Base-by-base conservation (phyloP, 2,888 invertebrate species). In the Apamea anceps region DNA sequence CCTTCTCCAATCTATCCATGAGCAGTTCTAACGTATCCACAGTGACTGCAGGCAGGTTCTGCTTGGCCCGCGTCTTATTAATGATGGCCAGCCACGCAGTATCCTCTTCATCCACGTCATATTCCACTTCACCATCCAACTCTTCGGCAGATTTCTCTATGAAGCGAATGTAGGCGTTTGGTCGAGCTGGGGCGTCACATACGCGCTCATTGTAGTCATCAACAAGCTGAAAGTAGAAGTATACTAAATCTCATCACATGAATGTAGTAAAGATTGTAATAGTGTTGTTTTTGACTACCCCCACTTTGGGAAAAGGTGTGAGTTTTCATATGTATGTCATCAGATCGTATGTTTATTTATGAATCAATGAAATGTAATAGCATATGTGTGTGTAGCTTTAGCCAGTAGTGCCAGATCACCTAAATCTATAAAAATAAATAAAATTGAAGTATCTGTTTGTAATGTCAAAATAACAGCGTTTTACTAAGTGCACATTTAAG, bases 41-140 rank as follows among this genome's bases (percentile, higher is more conserved):
- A 65, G 98, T 98, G n/a, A 99, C 98, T 0, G 98, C 97, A 6
- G 98, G 97, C 57, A 99, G 93, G 2, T 98, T 98, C 75, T 98
- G 97, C 66, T 98, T 97, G 76, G 97, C 97, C 72, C 99, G 97
- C 88, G 98, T 97, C 89, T 99, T 98, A 94, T 99, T 99, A 87
- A 99, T 98, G 77, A 99, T 97, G 60, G 98, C 97, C 82, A 99
- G 95, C 99, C 99, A 99, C 0, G 99, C 99, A 25, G 98, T 98
- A 92, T 99, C 99, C 96, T 99, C 99, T 94, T 99, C 99, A 94
- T 99, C 99, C 89, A 99, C 98, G 96, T 99, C 99, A 97, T 99
- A 99, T 94, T 99, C 99, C 13, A 98, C 98, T 91, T 98, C 99
- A 80, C 99, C 99, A 93, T 99, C 99, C 48, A 99, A 96, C 93